phyloP scores from a whole-genome alignment of 2,113 vertebrate species.

The Nothoprocta pentlandii region DNA sequence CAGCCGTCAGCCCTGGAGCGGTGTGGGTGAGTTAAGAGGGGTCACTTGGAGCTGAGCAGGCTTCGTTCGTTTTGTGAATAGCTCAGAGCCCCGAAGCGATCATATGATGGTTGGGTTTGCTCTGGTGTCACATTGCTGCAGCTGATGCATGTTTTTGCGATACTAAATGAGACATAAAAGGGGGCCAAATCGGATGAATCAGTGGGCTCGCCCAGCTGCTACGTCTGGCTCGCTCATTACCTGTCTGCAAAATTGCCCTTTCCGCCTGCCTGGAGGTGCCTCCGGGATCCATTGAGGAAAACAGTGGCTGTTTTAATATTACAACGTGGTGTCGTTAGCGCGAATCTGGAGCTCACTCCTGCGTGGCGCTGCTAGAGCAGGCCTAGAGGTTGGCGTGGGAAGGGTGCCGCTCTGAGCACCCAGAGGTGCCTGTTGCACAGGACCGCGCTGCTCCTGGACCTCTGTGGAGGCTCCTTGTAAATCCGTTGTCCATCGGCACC shows the following conservation, averaged over 20 bases:
- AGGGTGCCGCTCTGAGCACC: background rate
- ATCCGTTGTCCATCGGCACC: background rate
- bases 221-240: background rate
- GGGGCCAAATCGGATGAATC: background rate
- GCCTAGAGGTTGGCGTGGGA: accelerated
- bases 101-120: background rate
- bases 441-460: accelerated
- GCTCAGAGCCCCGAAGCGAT: background rate
- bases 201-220: background rate
- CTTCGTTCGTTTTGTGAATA: background rate
- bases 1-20: background rate
- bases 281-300: accelerated
- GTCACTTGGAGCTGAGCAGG: accelerated
- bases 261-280: background rate
- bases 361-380: background rate
- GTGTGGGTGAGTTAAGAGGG: accelerated
- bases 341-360: background rate
- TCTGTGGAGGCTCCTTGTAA: accelerated
- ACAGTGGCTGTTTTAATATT: accelerated
- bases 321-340: accelerated
- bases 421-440: accelerated
- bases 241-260: accelerated
- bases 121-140: slow-evolving; percentile 1
- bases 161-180: background rate
- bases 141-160: background rate